Evolutionary conservation across 2,888 invertebrate species (phyloP).

Genomic region (Megaustenia siamemsis): DNA sequence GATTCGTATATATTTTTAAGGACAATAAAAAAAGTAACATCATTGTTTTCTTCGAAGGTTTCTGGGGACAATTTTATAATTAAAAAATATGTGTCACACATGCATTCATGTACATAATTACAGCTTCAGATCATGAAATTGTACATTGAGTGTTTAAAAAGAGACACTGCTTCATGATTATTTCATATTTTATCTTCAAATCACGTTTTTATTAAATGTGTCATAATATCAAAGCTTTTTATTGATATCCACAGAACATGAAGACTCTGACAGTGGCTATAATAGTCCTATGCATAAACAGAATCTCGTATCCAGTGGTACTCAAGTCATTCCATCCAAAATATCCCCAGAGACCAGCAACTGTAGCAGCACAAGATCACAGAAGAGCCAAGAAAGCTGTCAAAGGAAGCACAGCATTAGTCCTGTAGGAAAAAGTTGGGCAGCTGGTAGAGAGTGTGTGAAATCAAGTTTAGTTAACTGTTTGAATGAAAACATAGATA

Average conservation of each 20-base stretch:
- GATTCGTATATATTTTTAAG: too few relatives aligned
- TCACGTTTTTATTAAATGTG: too few relatives aligned
- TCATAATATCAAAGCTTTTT: too few relatives aligned
- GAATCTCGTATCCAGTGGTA: slow-evolving; percentile 71
- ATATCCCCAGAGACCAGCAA: not conserved
- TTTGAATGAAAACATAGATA: not conserved
- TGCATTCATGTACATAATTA: too few relatives aligned
- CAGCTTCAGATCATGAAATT: too few relatives aligned
- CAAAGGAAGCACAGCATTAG: not conserved
- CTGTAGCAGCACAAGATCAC: not conserved
- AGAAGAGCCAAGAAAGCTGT: not conserved
- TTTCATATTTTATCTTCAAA: too few relatives aligned
- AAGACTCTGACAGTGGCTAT: slow-evolving; percentile 77
- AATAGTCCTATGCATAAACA: slow-evolving; percentile 72
- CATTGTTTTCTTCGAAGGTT: too few relatives aligned
- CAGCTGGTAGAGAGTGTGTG: not conserved
- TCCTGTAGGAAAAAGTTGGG: not conserved
- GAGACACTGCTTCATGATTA: too few relatives aligned
- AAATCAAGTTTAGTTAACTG: not conserved
- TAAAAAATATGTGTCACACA: too few relatives aligned
- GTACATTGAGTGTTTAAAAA: too few relatives aligned
- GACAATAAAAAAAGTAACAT: too few relatives aligned
- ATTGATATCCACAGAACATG: slow-evolving; percentile 51
- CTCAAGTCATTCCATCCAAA: slow-evolving; percentile 54
- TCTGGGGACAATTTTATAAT: too few relatives aligned